Evolutionary conservation across 2,113 vertebrate genomes (phyloP).

Genomic region (Chionodraco myersi): DNA sequence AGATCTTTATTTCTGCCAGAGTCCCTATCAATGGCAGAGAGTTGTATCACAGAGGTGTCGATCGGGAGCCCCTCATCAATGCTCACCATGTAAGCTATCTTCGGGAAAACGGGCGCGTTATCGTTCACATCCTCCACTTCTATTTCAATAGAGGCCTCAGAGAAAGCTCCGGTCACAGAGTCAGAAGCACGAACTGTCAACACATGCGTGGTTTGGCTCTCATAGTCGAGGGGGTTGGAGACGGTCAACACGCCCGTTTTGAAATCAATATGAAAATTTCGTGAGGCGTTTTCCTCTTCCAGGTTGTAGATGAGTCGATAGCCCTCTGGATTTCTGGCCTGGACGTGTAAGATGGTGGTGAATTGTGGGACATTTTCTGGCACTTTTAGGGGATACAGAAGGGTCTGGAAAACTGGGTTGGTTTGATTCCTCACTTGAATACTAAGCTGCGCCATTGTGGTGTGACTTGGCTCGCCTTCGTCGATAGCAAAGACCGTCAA

Average conservation of each 20-base stretch:
- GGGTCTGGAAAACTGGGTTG: conserved; percentile 93
- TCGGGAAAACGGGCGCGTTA: conserved; percentile 89
- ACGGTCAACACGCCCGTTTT: conserved; percentile 93
- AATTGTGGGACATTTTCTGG: conserved; percentile 92
- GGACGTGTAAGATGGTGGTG: conserved; percentile 93
- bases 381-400: conserved; percentile 91
- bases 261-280: conserved; percentile 91
- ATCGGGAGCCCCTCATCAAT: conserved; percentile 88
- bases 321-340: conserved; percentile 95
- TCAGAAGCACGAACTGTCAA: conserved; percentile 93
- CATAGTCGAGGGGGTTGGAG: conserved; percentile 91
- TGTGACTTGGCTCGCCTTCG: conserved; percentile 86
- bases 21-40: conserved; percentile 90
- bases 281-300: conserved; percentile 88
- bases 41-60: conserved; percentile 86
- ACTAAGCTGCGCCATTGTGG: conserved; percentile 85
- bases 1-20: conserved; percentile 89
- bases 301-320: conserved; percentile 96
- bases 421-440: conserved; percentile 93
- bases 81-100: conserved; percentile 79
- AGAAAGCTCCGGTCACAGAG: conserved; percentile 90
- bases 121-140: conserved; percentile 96
- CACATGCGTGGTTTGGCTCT: conserved; percentile 85
- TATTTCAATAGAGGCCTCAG: conserved; percentile 92
- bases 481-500: conserved; percentile 90